Evolutionary conservation across 1,140 invertebrate species (phyloP), one percentile per base, ranked within the genome.

Genomic region (Mizuhopecten yessoensis): DNA sequence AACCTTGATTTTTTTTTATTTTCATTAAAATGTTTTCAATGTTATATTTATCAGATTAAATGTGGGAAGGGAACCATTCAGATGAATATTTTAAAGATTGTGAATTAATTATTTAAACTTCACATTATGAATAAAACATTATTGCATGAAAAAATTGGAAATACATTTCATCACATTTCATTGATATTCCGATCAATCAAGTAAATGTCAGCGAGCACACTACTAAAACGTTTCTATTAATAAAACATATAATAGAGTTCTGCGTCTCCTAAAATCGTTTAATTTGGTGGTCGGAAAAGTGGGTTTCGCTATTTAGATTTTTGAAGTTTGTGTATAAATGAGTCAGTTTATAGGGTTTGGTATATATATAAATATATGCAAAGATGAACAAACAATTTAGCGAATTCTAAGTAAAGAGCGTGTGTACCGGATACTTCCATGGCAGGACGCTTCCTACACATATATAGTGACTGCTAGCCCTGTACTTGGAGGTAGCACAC

Each of bases 41-140:
- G 17, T 45, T 45, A 17, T 13, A 45, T 45, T 45, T 45, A 45
- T 45, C 42, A 13, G 42, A 13, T 1, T 45, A 13, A 45, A 17
- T 20, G 1, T 10, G 17, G 9, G 17, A 20, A 10, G 9, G 9
- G 17, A 45, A 13, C 17, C 17, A 45, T 17, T 13, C 42, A 15
- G 42, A 45, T 45, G 42, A 45, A 75, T 75, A 75, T 75, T 29
- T 75, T 75, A 75, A 75, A n/a, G n/a, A 75, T 75, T 75, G 23
- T 75, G 57, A 29, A 75, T 75, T 23, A 75, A 75, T 29, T 9
- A 29, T 75, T 75, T 29, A 29, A 75, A 29, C 57, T 75, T 29
- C 9, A 75, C 57, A 29, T 5, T n/a, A 75, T 75, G 57, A 75
- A 75, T 75, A 75, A 75, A 75, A 75, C 57, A 75, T 75, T n/a